Percentiles rank a stretch among this genome's conserved stretches.
phyloP scores from a whole-genome alignment of 2,113 vertebrate genomes.

The Hiodon tergisus region DNA sequence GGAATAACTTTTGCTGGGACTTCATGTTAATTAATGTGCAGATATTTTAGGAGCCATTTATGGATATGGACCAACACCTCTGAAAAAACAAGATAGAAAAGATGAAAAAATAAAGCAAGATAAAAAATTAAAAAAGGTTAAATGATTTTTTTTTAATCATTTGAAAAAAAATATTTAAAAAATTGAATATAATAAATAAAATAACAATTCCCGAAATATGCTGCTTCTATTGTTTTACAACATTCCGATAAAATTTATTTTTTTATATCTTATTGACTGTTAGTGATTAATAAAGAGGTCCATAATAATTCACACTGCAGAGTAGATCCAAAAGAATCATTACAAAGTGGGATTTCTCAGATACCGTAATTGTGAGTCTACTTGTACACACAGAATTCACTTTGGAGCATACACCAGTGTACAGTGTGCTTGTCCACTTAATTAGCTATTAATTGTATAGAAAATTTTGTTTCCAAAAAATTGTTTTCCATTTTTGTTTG shows the following conservation, averaged over 20 bases:
- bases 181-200: no score
- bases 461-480: slow-evolving; percentile 8
- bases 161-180: no score
- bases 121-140: background rate
- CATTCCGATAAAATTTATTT: background rate
- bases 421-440: background rate
- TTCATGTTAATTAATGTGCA: slow-evolving; percentile 76
- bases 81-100: slow-evolving; percentile 57
- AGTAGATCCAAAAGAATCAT: background rate
- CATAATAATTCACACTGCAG: background rate
- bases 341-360: background rate
- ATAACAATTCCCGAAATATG: no score
- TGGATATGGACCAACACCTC: slow-evolving; percentile 65
- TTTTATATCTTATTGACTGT: background rate
- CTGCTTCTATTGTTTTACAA: background rate
- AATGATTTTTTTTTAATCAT: background rate
- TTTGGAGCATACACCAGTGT: no score
- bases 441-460: slow-evolving; percentile 6
- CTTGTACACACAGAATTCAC: background rate
- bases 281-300: background rate
- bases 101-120: background rate
- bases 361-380: background rate
- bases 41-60: slow-evolving; percentile 65
- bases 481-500: slow-evolving; percentile 16
- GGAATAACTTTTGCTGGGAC: slow-evolving; percentile 76